These are phyloP conservation scores for Pterois miles DNA, from an alignment of 2,797 vertebrate species.

Conservation along the genomic window DNA sequence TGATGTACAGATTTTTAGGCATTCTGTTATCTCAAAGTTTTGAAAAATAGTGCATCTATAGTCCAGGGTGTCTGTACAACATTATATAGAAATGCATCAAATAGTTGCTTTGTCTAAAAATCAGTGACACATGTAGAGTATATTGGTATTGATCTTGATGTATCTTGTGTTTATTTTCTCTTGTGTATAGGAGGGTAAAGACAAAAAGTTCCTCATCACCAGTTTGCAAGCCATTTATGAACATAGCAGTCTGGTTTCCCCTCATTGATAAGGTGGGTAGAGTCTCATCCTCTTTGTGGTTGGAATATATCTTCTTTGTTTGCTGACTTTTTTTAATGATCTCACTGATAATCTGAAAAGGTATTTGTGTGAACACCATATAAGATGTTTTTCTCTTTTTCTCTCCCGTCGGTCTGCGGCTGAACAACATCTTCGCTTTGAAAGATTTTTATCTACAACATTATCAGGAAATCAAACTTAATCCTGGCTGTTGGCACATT, in stretches of 20 bases:
- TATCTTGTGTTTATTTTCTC: background rate
- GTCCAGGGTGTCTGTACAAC: background rate
- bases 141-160: background rate
- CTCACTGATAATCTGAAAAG: background rate
- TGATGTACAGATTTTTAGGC: too few relatives aligned
- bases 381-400: background rate
- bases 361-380: background rate
- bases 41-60: too few relatives aligned
- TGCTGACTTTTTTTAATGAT: background rate
- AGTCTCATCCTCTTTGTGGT: background rate
- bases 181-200: slow-evolving; percentile 85
- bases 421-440: background rate
- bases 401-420: background rate
- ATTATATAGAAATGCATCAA: background rate
- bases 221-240: slow-evolving; percentile 80
- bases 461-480: background rate
- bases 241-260: background rate
- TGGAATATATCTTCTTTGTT: background rate
- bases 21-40: too few relatives aligned
- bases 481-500: background rate
- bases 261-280: slow-evolving; percentile 22
- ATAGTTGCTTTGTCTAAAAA: background rate
- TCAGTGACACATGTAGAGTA: background rate
- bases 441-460: background rate
- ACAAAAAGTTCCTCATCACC: slow-evolving; percentile 88